Evolutionary conservation across 2,888 invertebrate species (phyloP).

Genomic region (Blera fallax): DNA sequence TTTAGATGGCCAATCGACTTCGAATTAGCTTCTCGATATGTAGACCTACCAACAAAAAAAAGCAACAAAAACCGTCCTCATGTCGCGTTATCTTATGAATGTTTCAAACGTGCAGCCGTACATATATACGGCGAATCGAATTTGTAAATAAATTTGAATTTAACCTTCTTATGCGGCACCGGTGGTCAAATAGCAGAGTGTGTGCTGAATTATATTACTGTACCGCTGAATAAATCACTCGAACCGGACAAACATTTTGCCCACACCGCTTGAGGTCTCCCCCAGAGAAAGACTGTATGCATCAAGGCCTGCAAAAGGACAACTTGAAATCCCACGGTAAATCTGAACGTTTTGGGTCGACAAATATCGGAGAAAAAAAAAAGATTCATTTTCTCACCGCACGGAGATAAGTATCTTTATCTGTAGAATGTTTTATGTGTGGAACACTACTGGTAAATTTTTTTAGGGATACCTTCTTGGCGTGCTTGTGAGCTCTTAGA

Average conservation of each 20-base stretch:
- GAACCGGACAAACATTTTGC: conserved; percentile 59
- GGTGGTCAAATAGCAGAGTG: conserved; percentile 43
- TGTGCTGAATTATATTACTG: conserved; percentile 71
- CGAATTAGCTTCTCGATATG: conserved; percentile 46
- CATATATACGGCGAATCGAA: conserved; percentile 39
- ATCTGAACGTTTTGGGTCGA: background rate
- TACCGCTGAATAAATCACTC: conserved; percentile 67
- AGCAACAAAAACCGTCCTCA: background rate
- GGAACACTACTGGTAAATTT: conserved; percentile 18
- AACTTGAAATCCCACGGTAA: conserved; percentile 41
- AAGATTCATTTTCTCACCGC: conserved; percentile 25
- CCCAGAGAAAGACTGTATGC: background rate
- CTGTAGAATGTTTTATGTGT: conserved; percentile 29
- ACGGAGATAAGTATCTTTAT: conserved; percentile 43
- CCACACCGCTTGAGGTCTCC: conserved; percentile 62
- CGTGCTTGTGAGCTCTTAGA: background rate
- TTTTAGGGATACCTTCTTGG: background rate
- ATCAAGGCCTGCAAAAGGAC: conserved; percentile 40
- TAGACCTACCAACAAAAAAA: background rate
- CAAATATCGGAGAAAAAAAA: conserved; percentile 27
- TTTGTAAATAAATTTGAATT: conserved; percentile 64
- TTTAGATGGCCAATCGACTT: conserved; percentile 62
- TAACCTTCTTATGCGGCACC: conserved; percentile 42
- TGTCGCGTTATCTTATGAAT: conserved; percentile 54
- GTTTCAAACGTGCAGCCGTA: conserved; percentile 57